Base-by-base conservation (phyloP, 2,888 invertebrate species). In the Eupithecia vulgata region DNA sequence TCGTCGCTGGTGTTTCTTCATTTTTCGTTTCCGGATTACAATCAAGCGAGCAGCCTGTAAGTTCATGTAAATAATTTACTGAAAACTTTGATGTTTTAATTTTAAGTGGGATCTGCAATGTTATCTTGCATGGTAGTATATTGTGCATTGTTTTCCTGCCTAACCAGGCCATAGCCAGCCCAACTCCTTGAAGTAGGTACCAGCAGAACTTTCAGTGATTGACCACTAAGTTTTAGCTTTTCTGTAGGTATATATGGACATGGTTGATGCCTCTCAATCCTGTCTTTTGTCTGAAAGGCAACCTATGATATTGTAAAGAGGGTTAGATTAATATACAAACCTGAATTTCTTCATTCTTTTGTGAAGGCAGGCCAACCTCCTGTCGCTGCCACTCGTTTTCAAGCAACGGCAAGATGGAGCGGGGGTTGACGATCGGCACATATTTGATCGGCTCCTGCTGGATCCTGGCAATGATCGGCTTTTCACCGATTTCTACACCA, bases 1-100 rank as follows among this genome's bases (percentile, higher is more conserved):
- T 87, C 91, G 96, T 65, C 97, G 91, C 87, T 98, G 97, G 85
- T 98, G 98, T 82, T 97, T 97, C 88, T 96, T 97, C 97, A 98
- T 98, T 91, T 98, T 98, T 70, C 96, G 95, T 68, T 96, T 94
- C 67, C 98, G 95, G 48, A 98, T 97, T 0, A 97, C 96, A 78
- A 98, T 96, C 73, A 98, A 89, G 69, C 97, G 93, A 0, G 95
- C 95, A 0, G 98, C 97, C 83, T 96, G 61, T 30, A 75, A 75
- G 34, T 37, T 57, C 57, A 25, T 10, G 5, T 21, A 57, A 21
- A 57, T 25, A 12, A 52, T 13, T 57, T 25, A 57, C 57, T 57
- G 25, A 25, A 57, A 12, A 57, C 57, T 21, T 21, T n/a, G n/a
- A 52, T 42, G 15, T 42, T 42, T 5, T 42, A 10, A 40, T 37